phyloP scores from a whole-genome alignment of 2,888 invertebrate species.

The Eristalis pertinax region DNA sequence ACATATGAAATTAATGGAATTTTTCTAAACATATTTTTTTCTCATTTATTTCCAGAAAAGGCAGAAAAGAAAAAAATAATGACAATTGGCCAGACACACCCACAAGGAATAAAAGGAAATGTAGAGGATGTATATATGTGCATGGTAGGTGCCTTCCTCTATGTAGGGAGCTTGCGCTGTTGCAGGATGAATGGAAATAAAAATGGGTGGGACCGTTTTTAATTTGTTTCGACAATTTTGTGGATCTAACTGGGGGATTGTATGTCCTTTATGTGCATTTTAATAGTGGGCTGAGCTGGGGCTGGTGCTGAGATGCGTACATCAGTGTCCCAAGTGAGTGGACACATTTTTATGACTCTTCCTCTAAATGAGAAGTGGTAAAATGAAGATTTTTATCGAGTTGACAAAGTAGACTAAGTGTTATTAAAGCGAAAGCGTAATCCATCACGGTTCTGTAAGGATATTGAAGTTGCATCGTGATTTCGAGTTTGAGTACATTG shows the following conservation, averaged over 20 bases:
- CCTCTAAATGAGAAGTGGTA: not conserved
- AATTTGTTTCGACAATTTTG: not conserved
- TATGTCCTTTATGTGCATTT: not conserved
- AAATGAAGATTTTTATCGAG: not conserved
- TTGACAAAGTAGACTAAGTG: not conserved
- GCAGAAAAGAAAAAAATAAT: not conserved
- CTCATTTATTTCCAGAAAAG: not conserved
- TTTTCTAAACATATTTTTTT: not conserved
- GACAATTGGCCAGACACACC: constrained; percentile 36
- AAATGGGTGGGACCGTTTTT: constrained; percentile 42
- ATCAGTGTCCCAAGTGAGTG: not conserved
- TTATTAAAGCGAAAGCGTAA: not conserved
- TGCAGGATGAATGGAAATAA: constrained; percentile 3
- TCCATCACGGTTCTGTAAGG: not conserved
- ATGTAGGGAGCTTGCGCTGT: constrained; percentile 35
- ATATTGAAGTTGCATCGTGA: not conserved
- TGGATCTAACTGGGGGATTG: not conserved
- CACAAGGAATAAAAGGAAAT: not conserved
- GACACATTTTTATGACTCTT: not conserved
- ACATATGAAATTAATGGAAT: constrained; percentile 9
- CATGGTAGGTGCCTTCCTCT: not conserved
- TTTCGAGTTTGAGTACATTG: not conserved
- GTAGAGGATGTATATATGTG: not conserved
- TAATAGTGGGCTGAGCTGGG: not conserved
- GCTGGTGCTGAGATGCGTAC: not conserved